These are phyloP conservation scores for Elgonia sp. DNA, from an alignment of 2,888 invertebrate species.

Conservation along the genomic window DNA sequence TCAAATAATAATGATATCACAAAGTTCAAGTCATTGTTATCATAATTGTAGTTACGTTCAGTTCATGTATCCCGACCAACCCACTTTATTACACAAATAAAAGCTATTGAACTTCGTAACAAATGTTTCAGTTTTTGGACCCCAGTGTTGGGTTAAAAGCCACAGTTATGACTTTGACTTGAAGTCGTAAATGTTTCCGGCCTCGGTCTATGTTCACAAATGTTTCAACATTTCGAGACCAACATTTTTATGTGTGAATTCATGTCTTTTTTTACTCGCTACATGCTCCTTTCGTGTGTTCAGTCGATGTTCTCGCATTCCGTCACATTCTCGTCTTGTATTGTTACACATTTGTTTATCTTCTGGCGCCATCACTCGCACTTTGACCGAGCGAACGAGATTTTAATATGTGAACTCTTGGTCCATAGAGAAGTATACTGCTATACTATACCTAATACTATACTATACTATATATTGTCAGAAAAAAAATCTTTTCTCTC, in stretches of 20 bases:
- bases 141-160: not conserved
- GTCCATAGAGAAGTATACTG: slow-evolving; percentile 25
- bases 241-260: slow-evolving; percentile 64
- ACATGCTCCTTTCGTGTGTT: slow-evolving; percentile 73
- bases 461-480: slow-evolving; percentile 25
- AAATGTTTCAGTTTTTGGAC: not conserved
- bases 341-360: slow-evolving; percentile 65
- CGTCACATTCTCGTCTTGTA: slow-evolving; percentile 69
- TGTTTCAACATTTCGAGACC: slow-evolving; percentile 2
- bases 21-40: not conserved
- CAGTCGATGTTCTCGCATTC: slow-evolving; percentile 70
- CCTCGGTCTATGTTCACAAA: not conserved
- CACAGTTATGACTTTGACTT: slow-evolving; percentile 4
- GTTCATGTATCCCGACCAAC: not conserved
- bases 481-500: not conserved
- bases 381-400: slow-evolving; percentile 83
- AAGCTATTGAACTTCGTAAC: not conserved
- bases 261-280: slow-evolving; percentile 67
- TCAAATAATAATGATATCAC: no score
- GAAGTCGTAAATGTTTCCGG: slow-evolving; percentile 1
- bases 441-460: slow-evolving; percentile 20
- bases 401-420: slow-evolving; percentile 53
- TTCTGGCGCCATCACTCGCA: slow-evolving; percentile 78
- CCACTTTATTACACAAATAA: not conserved
- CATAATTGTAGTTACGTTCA: not conserved